A percentile compares a stretch with the other conserved stretches of the same genome.
Conservation (phyloP, 2,797 vertebrate genomes). For the Protosalanx chinensis region DNA sequence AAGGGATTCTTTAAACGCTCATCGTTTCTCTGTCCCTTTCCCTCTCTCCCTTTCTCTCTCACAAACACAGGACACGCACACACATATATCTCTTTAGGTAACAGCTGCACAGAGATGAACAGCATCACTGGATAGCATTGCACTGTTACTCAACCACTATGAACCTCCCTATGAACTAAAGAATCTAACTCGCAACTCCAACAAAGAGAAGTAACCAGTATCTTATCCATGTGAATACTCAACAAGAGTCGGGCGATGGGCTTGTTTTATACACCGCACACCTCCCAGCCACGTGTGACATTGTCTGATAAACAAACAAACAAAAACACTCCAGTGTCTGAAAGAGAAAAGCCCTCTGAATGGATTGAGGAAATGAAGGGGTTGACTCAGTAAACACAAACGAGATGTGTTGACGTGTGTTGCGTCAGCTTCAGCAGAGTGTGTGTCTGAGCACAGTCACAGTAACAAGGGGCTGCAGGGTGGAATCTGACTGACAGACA, state of each 20-base stretch:
- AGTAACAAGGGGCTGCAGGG: slow-evolving; percentile 14
- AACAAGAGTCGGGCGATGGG: neutral
- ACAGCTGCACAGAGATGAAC: slow-evolving; percentile 25
- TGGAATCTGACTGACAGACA: slow-evolving; percentile 25
- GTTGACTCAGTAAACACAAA: neutral
- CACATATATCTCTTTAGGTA: neutral
- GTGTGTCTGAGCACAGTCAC: neutral
- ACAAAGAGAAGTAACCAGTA: slow-evolving; percentile 50
- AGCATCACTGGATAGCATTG: slow-evolving; percentile 36
- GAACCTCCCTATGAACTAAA: slow-evolving; percentile 36
- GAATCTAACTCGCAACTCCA: slow-evolving; percentile 49
- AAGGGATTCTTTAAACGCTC: neutral
- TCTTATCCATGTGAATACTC: slow-evolving; percentile 44
- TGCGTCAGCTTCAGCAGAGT: neutral
- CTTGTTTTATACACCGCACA: neutral
- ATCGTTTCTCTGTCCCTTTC: neutral
- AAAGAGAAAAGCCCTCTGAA: neutral
- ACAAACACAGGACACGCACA: slow-evolving; percentile 11
- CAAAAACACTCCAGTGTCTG: neutral
- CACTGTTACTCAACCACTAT: slow-evolving; percentile 39
- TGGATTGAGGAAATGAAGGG: neutral
- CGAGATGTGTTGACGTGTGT: neutral
- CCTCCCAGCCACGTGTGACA: neutral
- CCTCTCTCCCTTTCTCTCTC: neutral
- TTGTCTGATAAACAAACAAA: neutral